Conservation (phyloP, 2,797 vertebrate species). For the Paratrypauchen microcephalus region DNA sequence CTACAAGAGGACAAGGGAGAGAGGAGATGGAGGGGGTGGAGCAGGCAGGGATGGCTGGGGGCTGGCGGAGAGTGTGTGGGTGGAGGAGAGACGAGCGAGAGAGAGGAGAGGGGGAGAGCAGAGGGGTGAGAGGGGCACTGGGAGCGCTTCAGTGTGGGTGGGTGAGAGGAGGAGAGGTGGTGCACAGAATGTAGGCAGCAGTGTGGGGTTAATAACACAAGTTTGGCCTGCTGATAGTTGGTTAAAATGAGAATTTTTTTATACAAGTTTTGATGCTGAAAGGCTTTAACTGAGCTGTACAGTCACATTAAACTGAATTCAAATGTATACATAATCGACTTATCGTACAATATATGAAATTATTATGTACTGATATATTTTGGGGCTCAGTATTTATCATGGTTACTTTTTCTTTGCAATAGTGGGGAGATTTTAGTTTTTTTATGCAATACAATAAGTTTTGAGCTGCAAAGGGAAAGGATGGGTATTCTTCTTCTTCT, state of each 20-base stretch:
- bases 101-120: constrained; percentile 46
- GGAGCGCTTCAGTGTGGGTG: constrained; percentile 73
- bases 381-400: no score
- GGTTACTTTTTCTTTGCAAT: no score
- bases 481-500: no score
- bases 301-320: neutral
- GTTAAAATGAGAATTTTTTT: constrained; percentile 26
- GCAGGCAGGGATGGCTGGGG: constrained; percentile 66
- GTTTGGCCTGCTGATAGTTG: constrained; percentile 27
- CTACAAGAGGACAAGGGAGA: constrained; percentile 56
- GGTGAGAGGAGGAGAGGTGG: constrained; percentile 64
- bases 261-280: neutral
- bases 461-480: no score
- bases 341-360: no score
- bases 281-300: neutral
- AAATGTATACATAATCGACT: no score
- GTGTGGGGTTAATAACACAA: constrained; percentile 42
- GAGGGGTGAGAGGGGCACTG: constrained; percentile 70
- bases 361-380: no score
- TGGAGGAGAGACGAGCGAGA: constrained; percentile 54
- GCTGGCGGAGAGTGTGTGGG: constrained; percentile 68
- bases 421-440: no score
- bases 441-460: no score
- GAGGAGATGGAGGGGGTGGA: constrained; percentile 51
- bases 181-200: constrained; percentile 58